Base-by-base conservation (phyloP, 1,140 invertebrate species). In the Agraylea sexmaculata region DNA sequence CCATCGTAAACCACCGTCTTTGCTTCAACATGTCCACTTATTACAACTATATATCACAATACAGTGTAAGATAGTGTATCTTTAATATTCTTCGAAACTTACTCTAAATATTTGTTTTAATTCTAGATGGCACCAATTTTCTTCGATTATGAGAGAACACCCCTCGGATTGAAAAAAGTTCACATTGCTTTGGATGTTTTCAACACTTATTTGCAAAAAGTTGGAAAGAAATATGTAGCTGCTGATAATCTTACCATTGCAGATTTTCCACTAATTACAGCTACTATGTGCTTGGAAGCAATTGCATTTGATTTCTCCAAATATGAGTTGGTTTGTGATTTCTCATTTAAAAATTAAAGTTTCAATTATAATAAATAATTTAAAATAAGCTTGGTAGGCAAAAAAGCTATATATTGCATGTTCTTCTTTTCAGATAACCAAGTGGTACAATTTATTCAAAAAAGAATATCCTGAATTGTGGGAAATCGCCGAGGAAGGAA, bases 11-110 rank as follows among this genome's bases (percentile, higher is more conserved):
- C 57, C 79, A 83, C 50, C 67, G 80, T 2, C 54, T 86, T 7
- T 78, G 77, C 50, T 86, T 87, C 53, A 83, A 85, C 57, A 62
- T 82, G 48, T 73, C 74, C 16, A 75, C 76, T 37, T 83, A 83
- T 51, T 87, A 87, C 58, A 68, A 69, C 10, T 70, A 75, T 41
- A 80, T 86, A 49, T 70, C 66, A 2, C 69, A 77, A 40, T 73
- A 79, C 51, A 64, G 68, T 29, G 78, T 80, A 64, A 66, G 70
- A 50, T 12, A 31, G 18, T 23, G 17, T 35, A 33, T 20, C 22
- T 39, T 22, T 46, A n/a, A n/a, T n/a, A n/a, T n/a, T n/a, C n/a
- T n/a, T n/a, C n/a, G n/a, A 35, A 31, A 40, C 31, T 18, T 7
- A 28, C 17, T 36, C 10, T 40, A n/a, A n/a, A n/a, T n/a, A n/a